Base-by-base conservation (phyloP, 2,888 invertebrate genomes). In the Spodoptera littoralis region DNA sequence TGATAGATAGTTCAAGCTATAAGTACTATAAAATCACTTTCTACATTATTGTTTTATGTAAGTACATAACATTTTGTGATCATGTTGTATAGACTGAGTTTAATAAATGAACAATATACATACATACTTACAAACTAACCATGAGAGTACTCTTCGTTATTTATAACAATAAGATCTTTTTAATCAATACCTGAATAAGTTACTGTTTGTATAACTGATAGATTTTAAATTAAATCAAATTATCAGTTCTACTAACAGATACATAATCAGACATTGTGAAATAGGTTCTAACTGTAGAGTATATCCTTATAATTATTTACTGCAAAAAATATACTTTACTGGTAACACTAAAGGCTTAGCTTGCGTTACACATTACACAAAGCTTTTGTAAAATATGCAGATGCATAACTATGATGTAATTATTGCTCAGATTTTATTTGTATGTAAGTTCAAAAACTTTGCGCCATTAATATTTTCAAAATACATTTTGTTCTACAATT, bases 371-470 rank as follows among this genome's bases (percentile, higher is more conserved):
- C 43, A 13, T 56, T 57, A 53, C 11, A 54, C 36, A 44, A 49
- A 48, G 66, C 36, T 45, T 54, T 59, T 56, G 42, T 52, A 27
- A 65, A 65, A 18, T n/a, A n/a, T 50, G 5, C 46, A 50, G n/a
- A 18, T 18, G 2, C n/a, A 43, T 5, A 51, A 24, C 9, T n/a
- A 41, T 56, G 3, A 41, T 56, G 3, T 52, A 57, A 52, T 45
- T 64, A 53, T 52, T 53, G 48, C 6, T 50, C 49, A 1, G 9
- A 36, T 53, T 43, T 45, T 49, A 48, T 30, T 59, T 46, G 43
- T 44, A 30, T n/a, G 22, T 72, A 56, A 30, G 55, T 59, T 44
- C 36, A 43, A 42, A 44, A 24, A 13, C 9, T 44, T 44, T 13
- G 11, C 70, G 42, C 45, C 45, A 41, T 41, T 44, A 0, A 30